Percentiles rank a stretch among this genome's conserved stretches.
Conservation (phyloP, 2,113 vertebrate species). For the Istiophorus platypterus region DNA sequence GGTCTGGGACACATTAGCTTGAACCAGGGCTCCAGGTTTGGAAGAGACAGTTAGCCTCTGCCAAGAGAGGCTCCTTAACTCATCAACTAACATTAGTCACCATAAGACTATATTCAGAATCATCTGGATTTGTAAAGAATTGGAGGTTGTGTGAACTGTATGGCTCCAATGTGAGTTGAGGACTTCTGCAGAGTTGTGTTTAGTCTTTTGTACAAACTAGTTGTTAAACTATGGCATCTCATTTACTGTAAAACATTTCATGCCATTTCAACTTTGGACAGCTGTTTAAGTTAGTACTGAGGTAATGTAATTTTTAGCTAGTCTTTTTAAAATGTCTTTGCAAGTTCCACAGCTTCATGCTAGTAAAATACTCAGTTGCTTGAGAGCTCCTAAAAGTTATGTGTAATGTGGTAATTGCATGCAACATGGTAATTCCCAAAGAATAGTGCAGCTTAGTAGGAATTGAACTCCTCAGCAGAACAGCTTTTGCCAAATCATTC, state of each 20-base stretch:
- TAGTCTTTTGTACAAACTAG: neutral
- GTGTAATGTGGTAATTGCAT: neutral
- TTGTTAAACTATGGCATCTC: too few species aligned
- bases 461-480: neutral
- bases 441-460: neutral
- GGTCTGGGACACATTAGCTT: neutral
- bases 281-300: neutral
- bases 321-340: neutral
- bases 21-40: too few species aligned
- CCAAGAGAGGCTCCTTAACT: neutral
- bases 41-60: too few species aligned
- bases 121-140: neutral
- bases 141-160: neutral
- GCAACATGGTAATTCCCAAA: neutral
- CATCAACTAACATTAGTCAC: too few species aligned
- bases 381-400: neutral
- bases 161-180: neutral
- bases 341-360: neutral
- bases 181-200: neutral
- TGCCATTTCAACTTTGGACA: neutral
- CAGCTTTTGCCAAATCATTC: neutral
- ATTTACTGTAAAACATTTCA: too few species aligned
- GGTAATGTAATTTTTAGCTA: neutral
- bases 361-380: neutral
- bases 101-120: neutral